Conservation (phyloP, 2,888 invertebrate species). For the Lissonota sp. region DNA sequence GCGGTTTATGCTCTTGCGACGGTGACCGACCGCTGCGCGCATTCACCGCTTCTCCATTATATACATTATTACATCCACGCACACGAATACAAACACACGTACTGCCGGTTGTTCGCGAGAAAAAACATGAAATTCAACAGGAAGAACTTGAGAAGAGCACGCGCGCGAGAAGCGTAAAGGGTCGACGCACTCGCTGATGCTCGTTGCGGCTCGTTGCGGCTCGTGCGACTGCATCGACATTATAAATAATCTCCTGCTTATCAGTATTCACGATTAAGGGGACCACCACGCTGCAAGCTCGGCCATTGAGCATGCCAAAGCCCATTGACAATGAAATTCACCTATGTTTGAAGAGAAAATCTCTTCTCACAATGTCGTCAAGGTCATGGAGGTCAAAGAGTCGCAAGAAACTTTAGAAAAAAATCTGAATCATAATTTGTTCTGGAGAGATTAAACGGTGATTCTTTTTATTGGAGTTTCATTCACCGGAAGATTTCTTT, state of each 20-base stretch:
- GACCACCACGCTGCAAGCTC: slow-evolving; percentile 52
- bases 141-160: slow-evolving; percentile 57
- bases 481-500: no score
- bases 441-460: no score
- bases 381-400: no score
- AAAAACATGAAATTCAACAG: slow-evolving; percentile 53
- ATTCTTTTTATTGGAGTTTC: no score
- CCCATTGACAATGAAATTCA: not conserved
- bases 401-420: no score
- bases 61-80: not conserved
- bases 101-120: slow-evolving; percentile 42
- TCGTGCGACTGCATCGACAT: slow-evolving; percentile 49
- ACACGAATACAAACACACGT: not conserved
- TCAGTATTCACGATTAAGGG: slow-evolving; percentile 38
- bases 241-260: slow-evolving; percentile 44
- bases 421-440: no score
- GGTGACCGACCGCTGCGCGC: slow-evolving; percentile 23
- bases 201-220: slow-evolving; percentile 45
- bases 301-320: not conserved
- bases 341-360: no score
- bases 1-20: slow-evolving; percentile 47
- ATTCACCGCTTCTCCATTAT: slow-evolving; percentile 24
- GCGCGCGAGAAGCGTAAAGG: slow-evolving; percentile 62
- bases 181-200: slow-evolving; percentile 64
- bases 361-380: no score